Conservation (phyloP, 2,797 vertebrate species). For the Hafferia zeledoni region DNA sequence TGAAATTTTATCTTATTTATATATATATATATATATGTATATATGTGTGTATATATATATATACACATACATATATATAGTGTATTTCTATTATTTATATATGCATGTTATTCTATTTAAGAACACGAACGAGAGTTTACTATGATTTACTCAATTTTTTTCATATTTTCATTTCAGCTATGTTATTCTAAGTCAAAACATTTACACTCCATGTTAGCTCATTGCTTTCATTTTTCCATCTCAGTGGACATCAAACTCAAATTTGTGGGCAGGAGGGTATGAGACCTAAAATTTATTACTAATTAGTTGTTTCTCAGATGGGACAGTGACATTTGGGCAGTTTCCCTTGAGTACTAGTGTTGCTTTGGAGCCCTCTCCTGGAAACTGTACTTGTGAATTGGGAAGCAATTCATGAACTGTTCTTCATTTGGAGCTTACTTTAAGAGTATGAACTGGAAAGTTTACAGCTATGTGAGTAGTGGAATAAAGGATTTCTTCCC, state of each 20-base stretch:
- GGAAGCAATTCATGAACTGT: background rate
- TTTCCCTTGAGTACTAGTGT: background rate
- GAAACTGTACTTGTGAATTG: conserved; percentile 5
- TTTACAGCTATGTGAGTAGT: background rate
- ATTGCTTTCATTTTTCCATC: background rate
- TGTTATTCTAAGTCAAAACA: background rate
- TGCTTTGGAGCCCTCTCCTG: conserved; percentile 65
- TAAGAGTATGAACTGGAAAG: background rate
- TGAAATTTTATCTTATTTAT: background rate
- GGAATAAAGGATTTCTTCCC: background rate
- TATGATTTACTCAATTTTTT: background rate
- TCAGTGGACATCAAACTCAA: background rate
- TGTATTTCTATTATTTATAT: background rate
- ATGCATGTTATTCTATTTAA: background rate
- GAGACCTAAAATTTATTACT: background rate
- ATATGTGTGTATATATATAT: background rate
- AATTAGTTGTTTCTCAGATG: background rate
- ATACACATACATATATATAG: too few relatives aligned
- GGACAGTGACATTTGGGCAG: background rate
- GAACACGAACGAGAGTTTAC: background rate
- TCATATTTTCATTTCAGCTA: background rate
- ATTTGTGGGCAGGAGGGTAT: background rate
- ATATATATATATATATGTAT: background rate
- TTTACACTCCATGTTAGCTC: background rate
- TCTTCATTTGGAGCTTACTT: background rate